Evolutionary conservation across 1,140 invertebrate genomes (phyloP).

Genomic region (Drosophila varians): DNA sequence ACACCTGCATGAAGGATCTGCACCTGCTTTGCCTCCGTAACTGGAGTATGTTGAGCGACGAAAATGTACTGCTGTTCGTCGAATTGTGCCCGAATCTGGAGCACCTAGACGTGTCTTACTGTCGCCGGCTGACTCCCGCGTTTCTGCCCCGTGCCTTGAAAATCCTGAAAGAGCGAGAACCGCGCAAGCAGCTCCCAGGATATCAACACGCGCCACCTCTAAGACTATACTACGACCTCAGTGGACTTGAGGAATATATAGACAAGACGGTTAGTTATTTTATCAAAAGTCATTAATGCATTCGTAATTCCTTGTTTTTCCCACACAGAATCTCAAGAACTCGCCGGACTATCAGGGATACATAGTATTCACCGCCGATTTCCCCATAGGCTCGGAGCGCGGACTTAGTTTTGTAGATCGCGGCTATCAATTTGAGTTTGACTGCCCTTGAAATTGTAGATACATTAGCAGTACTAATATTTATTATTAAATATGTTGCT

Average conservation of each 20-base stretch:
- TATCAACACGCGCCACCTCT: slow-evolving; percentile 24
- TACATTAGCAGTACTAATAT: slow-evolving; percentile 21
- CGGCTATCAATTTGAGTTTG: slow-evolving; percentile 76
- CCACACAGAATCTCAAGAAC: slow-evolving; percentile 48
- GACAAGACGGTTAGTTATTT: slow-evolving; percentile 44
- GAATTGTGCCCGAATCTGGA: slow-evolving; percentile 54
- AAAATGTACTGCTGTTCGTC: slow-evolving; percentile 60
- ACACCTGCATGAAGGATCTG: slow-evolving; percentile 60
- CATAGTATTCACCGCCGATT: slow-evolving; percentile 63
- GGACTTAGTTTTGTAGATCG: slow-evolving; percentile 77
- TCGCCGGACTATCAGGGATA: slow-evolving; percentile 55
- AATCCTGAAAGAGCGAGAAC: slow-evolving; percentile 57
- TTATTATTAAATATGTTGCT: slow-evolving; percentile 46
- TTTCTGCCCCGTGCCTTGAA: slow-evolving; percentile 49
- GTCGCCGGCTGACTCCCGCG: slow-evolving; percentile 50
- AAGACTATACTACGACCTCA: slow-evolving; percentile 55
- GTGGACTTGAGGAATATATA: slow-evolving; percentile 66
- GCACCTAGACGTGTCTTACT: slow-evolving; percentile 72
- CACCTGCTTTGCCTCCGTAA: slow-evolving; percentile 64
- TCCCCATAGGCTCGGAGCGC: slow-evolving; percentile 62
- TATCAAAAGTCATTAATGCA: no score
- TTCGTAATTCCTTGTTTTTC: background rate
- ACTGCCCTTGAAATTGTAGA: slow-evolving; percentile 24
- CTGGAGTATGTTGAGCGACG: slow-evolving; percentile 57
- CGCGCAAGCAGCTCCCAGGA: slow-evolving; percentile 35